Percentiles rank a stretch among this genome's conserved stretches.
phyloP scores from a whole-genome alignment of 1,140 invertebrate species.

The Drosophila lacertosa region DNA sequence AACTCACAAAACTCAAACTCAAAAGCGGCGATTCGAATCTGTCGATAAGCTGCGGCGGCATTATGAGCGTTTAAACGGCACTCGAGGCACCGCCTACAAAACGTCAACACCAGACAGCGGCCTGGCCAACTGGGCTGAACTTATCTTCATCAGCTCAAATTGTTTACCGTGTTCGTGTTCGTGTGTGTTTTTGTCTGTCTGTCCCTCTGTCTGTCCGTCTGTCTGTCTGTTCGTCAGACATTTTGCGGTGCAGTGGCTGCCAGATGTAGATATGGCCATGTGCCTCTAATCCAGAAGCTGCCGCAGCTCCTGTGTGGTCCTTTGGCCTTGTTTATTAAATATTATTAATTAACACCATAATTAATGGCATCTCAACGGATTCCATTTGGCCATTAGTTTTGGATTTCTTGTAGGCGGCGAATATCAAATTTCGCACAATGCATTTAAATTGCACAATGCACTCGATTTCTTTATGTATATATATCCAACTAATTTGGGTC shows the following conservation, averaged over 20 bases:
- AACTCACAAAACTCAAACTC: slow-evolving; percentile 31
- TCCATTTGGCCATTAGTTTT: slow-evolving; percentile 28
- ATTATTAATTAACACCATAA: slow-evolving; percentile 55
- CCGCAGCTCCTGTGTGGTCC: slow-evolving; percentile 41
- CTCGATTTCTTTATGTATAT: slow-evolving; percentile 2
- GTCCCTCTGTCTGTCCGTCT: slow-evolving; percentile 17
- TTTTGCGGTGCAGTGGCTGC: slow-evolving; percentile 56
- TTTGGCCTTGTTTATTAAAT: slow-evolving; percentile 71
- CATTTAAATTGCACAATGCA: slow-evolving; percentile 71
- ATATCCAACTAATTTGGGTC: slow-evolving; percentile 64
- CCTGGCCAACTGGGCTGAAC: slow-evolving; percentile 44
- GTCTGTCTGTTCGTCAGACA: slow-evolving; percentile 34
- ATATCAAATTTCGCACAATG: slow-evolving; percentile 55
- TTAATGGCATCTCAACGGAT: not conserved
- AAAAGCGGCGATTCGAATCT: slow-evolving; percentile 58
- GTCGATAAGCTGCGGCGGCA: slow-evolving; percentile 68
- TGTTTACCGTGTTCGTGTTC: slow-evolving; percentile 53
- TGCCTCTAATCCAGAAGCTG: slow-evolving; percentile 29
- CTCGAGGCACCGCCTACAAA: slow-evolving; percentile 77
- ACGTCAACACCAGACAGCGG: slow-evolving; percentile 65
- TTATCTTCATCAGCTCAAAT: slow-evolving; percentile 77
- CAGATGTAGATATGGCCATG: slow-evolving; percentile 49
- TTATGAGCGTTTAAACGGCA: slow-evolving; percentile 64
- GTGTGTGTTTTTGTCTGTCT: slow-evolving; percentile 6
- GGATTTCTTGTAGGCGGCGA: slow-evolving; percentile 41